Percentiles rank a stretch among this genome's conserved stretches.
These are phyloP conservation scores for Schlechtendalia chinensis DNA, from an alignment of 1,140 invertebrate species.

Conservation along the genomic window DNA sequence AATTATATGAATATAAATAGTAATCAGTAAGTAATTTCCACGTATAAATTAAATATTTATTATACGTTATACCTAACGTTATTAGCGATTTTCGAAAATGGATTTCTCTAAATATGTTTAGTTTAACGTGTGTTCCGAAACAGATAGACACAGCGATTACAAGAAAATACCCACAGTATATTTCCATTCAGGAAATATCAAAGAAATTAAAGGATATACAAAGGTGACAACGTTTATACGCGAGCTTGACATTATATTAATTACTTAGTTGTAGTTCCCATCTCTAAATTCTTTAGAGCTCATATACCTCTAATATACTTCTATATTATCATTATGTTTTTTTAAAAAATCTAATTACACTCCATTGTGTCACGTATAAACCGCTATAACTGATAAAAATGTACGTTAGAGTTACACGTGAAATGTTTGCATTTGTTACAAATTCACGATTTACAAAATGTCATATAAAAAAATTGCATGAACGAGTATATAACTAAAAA, in stretches of 20 bases:
- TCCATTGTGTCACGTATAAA: neutral
- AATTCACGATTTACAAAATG: slow-evolving; percentile 17
- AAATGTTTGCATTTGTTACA: slow-evolving; percentile 3
- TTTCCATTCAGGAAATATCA: neutral
- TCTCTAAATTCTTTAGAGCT: neutral
- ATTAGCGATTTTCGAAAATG: too few relatives aligned
- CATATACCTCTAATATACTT: neutral
- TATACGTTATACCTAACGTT: too few relatives aligned
- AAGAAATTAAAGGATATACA: neutral
- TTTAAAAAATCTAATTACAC: slow-evolving; percentile 1
- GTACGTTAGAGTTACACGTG: neutral
- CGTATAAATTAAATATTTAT: too few relatives aligned
- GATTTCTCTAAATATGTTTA: too few relatives aligned
- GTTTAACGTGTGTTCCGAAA: too few relatives aligned
- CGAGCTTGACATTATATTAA: slow-evolving; percentile 9
- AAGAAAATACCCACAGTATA: neutral
- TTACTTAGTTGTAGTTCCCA: neutral
- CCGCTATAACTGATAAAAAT: slow-evolving; percentile 26
- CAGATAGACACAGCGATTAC: too few relatives aligned
- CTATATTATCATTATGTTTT: neutral
- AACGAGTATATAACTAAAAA: neutral
- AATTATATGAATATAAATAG: too few relatives aligned
- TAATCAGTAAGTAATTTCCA: too few relatives aligned
- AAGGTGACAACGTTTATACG: neutral
- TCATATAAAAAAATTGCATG: neutral